phyloP scores from a whole-genome alignment of 2,113 vertebrate genomes.

The Tichodroma muraria region DNA sequence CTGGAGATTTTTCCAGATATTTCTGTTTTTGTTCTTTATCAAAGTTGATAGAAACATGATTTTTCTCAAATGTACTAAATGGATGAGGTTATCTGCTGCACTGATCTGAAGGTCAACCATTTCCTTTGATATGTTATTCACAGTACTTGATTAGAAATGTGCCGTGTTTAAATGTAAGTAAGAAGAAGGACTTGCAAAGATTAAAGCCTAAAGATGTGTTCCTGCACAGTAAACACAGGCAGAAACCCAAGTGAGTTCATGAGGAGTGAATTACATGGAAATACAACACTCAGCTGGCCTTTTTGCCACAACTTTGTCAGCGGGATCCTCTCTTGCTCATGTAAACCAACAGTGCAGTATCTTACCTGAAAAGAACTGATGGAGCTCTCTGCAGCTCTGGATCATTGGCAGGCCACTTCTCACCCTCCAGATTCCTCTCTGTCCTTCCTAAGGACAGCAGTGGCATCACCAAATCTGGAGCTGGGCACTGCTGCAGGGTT shows the following conservation, averaged over 20 bases:
- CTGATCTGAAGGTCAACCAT: slow-evolving; percentile 40
- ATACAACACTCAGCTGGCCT: not conserved
- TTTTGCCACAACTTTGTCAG: not conserved
- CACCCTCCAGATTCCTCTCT: not conserved
- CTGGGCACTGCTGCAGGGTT: not conserved
- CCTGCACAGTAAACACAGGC: not conserved
- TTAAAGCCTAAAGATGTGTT: not conserved
- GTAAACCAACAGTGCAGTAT: not conserved
- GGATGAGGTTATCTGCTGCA: slow-evolving; percentile 16
- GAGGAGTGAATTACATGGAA: not conserved
- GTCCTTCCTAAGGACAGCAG: not conserved
- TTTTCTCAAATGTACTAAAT: slow-evolving; percentile 22
- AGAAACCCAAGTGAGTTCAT: not conserved
- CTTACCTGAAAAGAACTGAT: not conserved
- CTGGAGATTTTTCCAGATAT: not conserved
- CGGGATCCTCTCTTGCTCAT: not conserved
- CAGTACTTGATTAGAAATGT: slow-evolving; percentile 20
- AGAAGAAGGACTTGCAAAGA: not conserved
- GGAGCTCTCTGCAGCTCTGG: not conserved
- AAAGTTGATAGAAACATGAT: not conserved
- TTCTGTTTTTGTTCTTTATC: not conserved
- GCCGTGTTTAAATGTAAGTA: not conserved
- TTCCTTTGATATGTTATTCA: slow-evolving; percentile 21
- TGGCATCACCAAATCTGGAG: accelerated
- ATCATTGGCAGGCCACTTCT: not conserved